Conservation (phyloP, 2,113 vertebrate genomes). For the Brachionichthys hirsutus region DNA sequence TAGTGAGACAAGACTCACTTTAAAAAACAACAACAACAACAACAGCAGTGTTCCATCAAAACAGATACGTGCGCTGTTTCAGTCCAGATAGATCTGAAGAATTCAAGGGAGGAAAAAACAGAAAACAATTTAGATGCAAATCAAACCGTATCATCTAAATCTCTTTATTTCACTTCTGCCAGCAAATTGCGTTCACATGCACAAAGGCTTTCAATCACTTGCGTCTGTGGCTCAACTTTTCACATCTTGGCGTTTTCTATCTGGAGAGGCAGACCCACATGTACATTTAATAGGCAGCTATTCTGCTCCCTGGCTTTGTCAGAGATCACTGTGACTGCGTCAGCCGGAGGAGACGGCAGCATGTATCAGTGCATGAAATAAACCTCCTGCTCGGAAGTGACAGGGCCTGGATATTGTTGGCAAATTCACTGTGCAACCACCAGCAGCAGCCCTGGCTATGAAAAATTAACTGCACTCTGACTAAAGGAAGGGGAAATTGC, state of each 20-base stretch:
- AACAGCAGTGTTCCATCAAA: conserved; percentile 42
- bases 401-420: conserved; percentile 73
- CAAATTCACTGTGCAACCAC: conserved; percentile 71
- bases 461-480: conserved; percentile 75
- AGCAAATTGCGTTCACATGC: conserved; percentile 75
- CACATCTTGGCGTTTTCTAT: conserved; percentile 68
- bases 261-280: conserved; percentile 62
- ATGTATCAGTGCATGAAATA: conserved; percentile 80
- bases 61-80: conserved; percentile 33
- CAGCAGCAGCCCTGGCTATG: conserved; percentile 63
- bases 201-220: conserved; percentile 74
- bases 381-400: conserved; percentile 72
- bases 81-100: conserved; percentile 48
- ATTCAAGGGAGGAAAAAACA: conserved; percentile 50
- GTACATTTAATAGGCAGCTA: conserved; percentile 74
- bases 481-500: conserved; percentile 73
- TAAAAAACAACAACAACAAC: not conserved
- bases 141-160: conserved; percentile 78
- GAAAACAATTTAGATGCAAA: conserved; percentile 83
- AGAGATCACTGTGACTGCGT: conserved; percentile 64
- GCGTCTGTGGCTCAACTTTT: conserved; percentile 65
- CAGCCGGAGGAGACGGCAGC: conserved; percentile 74
- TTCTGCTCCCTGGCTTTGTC: conserved; percentile 61
- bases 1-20: conserved; percentile 32
- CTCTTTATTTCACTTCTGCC: conserved; percentile 68